Conservation (phyloP, 2,113 vertebrate genomes). For the Dipodomys ordii region DNA sequence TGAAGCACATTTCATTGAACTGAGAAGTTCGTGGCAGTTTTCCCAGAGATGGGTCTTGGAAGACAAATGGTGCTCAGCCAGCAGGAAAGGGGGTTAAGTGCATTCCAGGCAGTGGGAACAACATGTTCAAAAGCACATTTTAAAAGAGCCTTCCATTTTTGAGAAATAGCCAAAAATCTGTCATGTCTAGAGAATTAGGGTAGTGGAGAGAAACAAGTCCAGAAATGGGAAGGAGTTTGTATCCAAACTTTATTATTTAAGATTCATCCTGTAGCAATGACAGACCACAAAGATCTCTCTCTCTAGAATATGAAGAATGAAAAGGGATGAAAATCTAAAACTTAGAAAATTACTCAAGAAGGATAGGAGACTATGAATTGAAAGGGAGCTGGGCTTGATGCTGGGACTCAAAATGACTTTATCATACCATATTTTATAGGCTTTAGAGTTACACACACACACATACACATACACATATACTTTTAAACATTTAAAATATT, state of each 20-base stretch:
- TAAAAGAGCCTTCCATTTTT: constrained; percentile 52
- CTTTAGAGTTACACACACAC: background rate
- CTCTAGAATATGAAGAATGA: constrained; percentile 21
- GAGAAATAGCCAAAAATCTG: constrained; percentile 20
- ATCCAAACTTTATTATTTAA: background rate
- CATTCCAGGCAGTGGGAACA: constrained; percentile 59
- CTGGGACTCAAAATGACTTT: background rate
- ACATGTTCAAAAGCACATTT: constrained; percentile 48
- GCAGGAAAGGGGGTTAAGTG: constrained; percentile 47
- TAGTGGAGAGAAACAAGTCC: constrained; percentile 1
- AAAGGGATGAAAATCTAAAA: constrained; percentile 18
- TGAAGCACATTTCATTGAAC: constrained; percentile 43
- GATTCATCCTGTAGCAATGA: background rate
- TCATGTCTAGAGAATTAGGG: background rate
- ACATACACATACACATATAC: background rate
- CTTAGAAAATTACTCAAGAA: constrained; percentile 18
- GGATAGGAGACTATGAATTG: background rate
- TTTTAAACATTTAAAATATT: background rate
- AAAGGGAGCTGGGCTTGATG: background rate
- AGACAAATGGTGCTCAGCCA: constrained; percentile 54
- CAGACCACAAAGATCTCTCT: background rate
- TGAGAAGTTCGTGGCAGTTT: constrained; percentile 58
- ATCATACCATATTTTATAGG: background rate
- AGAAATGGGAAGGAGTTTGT: background rate
- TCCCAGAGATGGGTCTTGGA: constrained; percentile 72